A percentile compares a stretch with the other conserved stretches of the same genome.
phyloP scores from a whole-genome alignment of 2,113 vertebrate species.

The Syngnathus scovelli region DNA sequence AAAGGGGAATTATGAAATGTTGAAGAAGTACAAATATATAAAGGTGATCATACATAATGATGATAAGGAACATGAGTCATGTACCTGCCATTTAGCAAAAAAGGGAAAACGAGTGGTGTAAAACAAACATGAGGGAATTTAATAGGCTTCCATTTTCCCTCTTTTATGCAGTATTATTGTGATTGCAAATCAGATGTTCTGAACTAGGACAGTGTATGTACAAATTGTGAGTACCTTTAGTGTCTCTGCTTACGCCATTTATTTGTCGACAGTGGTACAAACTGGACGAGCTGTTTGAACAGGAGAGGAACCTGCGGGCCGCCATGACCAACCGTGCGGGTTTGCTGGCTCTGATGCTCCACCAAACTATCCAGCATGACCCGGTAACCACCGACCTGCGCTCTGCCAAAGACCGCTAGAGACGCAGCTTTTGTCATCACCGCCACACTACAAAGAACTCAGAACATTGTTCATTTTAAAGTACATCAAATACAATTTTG shows the following conservation, averaged over 20 bases:
- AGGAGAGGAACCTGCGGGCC: slow-evolving; percentile 86
- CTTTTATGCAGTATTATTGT: no score
- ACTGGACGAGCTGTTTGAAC: slow-evolving; percentile 88
- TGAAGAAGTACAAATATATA: no score
- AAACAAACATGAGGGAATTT: no score
- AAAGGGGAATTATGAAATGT: no score
- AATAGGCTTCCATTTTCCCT: no score
- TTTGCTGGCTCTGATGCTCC: slow-evolving; percentile 86
- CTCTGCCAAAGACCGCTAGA: slow-evolving; percentile 80
- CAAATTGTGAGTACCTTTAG: slow-evolving; percentile 46
- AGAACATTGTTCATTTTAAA: neutral
- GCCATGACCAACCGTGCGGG: slow-evolving; percentile 92
- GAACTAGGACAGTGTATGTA: no score
- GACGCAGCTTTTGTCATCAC: neutral
- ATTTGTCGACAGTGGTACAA: slow-evolving; percentile 82
- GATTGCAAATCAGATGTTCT: no score
- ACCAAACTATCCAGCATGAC: slow-evolving; percentile 91
- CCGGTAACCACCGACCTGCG: slow-evolving; percentile 85
- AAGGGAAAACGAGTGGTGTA: no score
- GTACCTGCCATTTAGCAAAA: no score
- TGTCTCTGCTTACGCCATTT: neutral
- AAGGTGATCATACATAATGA: no score
- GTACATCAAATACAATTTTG: neutral
- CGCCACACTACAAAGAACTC: neutral
- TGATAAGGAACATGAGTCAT: no score